phyloP scores from a whole-genome alignment of 2,113 vertebrate species.

The Herpailurus yagouaroundi region DNA sequence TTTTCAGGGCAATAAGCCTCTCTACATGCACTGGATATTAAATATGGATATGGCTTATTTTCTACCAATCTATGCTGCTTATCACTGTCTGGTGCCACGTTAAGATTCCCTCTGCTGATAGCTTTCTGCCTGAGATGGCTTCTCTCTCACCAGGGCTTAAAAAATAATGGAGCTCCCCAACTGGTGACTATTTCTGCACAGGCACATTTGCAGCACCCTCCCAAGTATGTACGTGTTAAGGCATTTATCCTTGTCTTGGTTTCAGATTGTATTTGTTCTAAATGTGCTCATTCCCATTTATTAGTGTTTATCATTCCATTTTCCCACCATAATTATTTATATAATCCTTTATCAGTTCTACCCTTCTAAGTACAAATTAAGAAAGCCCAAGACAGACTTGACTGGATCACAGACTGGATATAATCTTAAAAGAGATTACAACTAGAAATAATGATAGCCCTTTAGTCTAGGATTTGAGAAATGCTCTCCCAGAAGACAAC shows the following conservation, averaged over 20 bases:
- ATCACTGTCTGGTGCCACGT: background rate
- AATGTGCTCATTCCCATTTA: background rate
- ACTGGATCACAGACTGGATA: background rate
- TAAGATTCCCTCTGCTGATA: background rate
- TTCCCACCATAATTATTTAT: conserved; percentile 8
- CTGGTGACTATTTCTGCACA: background rate
- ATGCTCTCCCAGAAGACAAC: background rate
- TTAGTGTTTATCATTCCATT: background rate
- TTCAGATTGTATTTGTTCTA: background rate
- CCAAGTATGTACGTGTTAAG: background rate
- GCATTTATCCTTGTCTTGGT: background rate
- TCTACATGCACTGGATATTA: background rate
- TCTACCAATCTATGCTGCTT: background rate
- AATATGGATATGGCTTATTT: background rate
- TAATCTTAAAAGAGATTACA: conserved; percentile 14
- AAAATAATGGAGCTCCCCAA: background rate
- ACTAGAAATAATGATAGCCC: conserved; percentile 49
- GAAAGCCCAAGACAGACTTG: conserved; percentile 9
- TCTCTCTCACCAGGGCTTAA: background rate
- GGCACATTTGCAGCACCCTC: background rate
- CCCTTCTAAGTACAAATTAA: conserved; percentile 52
- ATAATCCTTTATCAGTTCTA: background rate
- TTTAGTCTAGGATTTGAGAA: conserved; percentile 15
- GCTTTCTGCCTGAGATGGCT: background rate
- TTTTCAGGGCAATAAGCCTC: background rate